These are phyloP conservation scores for Microplitis manilae DNA, from an alignment of 2,888 invertebrate genomes.

Conservation along the genomic window DNA sequence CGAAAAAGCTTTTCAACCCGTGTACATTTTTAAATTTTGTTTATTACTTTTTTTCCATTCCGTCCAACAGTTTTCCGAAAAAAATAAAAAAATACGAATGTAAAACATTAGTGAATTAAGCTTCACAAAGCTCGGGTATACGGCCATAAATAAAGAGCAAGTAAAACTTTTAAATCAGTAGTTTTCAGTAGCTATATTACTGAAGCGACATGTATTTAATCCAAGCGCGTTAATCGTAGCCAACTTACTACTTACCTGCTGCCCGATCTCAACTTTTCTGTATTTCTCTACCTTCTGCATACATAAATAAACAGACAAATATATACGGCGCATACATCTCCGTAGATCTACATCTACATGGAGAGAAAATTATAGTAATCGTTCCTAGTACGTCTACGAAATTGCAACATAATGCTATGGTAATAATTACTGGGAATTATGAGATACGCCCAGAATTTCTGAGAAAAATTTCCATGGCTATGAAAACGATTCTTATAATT, in stretches of 20 bases:
- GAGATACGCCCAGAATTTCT: too few relatives aligned
- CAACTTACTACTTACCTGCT: not conserved
- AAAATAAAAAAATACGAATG: not conserved
- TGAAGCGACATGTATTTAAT: constrained; percentile 3
- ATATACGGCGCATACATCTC: not conserved
- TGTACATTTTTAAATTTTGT: too few relatives aligned
- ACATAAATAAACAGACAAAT: not conserved
- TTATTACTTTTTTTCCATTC: too few relatives aligned
- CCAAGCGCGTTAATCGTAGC: constrained; percentile 2
- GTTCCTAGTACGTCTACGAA: too few relatives aligned
- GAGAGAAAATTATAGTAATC: too few relatives aligned
- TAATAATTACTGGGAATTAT: too few relatives aligned
- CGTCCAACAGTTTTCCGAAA: too few relatives aligned
- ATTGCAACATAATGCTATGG: too few relatives aligned
- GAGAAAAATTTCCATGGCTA: too few relatives aligned
- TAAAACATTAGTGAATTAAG: not conserved
- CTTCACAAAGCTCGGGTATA: not conserved
- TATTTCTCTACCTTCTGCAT: not conserved
- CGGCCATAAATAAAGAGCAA: not conserved
- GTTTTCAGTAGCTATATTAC: not conserved
- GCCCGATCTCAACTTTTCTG: not conserved
- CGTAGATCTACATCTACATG: too few relatives aligned
- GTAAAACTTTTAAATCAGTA: not conserved
- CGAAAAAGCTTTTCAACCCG: too few relatives aligned
- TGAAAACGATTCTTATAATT: too few relatives aligned